These are phyloP conservation scores for Dreissena polymorpha DNA, from an alignment of 1,140 invertebrate species.

Conservation along the genomic window DNA sequence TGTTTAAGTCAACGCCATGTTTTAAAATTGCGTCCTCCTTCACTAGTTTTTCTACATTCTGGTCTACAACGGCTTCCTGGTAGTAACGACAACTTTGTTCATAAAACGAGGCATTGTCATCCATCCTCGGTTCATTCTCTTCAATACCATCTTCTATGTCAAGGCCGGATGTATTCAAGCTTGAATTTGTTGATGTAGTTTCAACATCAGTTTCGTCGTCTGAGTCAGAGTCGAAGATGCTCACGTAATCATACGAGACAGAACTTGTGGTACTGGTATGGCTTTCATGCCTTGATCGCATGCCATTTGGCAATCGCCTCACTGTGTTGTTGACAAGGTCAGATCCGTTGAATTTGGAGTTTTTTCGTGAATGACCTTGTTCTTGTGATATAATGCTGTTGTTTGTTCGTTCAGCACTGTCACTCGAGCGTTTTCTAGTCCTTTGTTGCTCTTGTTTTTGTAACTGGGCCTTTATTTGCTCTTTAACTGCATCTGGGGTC, in stretches of 20 bases:
- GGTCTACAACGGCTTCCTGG: neutral
- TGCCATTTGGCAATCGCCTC: no score
- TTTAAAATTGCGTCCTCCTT: neutral
- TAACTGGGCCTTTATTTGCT: no score
- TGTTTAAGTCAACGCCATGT: conserved; percentile 13
- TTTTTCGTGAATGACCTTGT: no score
- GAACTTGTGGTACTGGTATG: no score
- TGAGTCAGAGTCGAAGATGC: neutral
- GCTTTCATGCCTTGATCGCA: no score
- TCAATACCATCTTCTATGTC: neutral
- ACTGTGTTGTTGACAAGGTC: no score
- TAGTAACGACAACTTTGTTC: conserved; percentile 35
- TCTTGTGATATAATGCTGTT: no score
- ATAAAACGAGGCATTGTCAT: conserved; percentile 38
- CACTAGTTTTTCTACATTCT: neutral
- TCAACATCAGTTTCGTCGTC: neutral
- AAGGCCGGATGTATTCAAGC: neutral
- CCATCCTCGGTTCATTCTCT: neutral
- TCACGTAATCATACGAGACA: conserved; percentile 7
- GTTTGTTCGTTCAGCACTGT: no score
- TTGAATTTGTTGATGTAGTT: neutral
- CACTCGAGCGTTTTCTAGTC: no score
- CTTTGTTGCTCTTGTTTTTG: no score
- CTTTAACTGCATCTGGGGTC: no score
- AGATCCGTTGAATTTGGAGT: no score